phyloP scores from a whole-genome alignment of 2,888 invertebrate species.

The Oegoconia quadripuncta region DNA sequence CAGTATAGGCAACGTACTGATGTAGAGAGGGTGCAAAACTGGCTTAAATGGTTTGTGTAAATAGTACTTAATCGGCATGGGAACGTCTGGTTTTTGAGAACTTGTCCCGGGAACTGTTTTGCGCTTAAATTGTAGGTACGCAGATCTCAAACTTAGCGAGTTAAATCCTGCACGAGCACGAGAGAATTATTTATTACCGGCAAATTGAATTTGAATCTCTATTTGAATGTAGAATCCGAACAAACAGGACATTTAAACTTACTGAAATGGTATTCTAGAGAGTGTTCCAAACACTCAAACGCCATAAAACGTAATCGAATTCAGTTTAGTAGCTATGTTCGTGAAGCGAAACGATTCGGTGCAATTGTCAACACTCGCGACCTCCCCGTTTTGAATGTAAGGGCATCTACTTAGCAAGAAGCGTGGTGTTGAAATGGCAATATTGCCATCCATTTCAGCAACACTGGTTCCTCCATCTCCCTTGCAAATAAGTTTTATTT shows the following conservation, averaged over 20 bases:
- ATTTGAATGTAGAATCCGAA: constrained; percentile 14
- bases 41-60: no score
- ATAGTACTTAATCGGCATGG: no score
- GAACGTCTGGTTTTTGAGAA: no score
- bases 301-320: constrained; percentile 72
- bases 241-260: constrained; percentile 33
- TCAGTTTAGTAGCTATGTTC: constrained; percentile 55
- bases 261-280: constrained; percentile 42
- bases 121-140: no score
- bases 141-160: no score
- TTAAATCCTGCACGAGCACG: no score
- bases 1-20: no score
- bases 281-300: constrained; percentile 53
- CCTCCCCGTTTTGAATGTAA: constrained; percentile 64
- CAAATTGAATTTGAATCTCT: constrained; percentile 33
- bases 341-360: constrained; percentile 24
- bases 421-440: constrained; percentile 54
- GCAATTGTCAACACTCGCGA: constrained; percentile 73
- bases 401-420: constrained; percentile 40
- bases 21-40: no score
- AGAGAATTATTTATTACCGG: no score
- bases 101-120: no score
- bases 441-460: constrained; percentile 55
- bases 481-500: not conserved
- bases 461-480: not conserved